Evolutionary conservation across 2,797 vertebrate genomes (phyloP).

Genomic region (Margarornis squamiger): DNA sequence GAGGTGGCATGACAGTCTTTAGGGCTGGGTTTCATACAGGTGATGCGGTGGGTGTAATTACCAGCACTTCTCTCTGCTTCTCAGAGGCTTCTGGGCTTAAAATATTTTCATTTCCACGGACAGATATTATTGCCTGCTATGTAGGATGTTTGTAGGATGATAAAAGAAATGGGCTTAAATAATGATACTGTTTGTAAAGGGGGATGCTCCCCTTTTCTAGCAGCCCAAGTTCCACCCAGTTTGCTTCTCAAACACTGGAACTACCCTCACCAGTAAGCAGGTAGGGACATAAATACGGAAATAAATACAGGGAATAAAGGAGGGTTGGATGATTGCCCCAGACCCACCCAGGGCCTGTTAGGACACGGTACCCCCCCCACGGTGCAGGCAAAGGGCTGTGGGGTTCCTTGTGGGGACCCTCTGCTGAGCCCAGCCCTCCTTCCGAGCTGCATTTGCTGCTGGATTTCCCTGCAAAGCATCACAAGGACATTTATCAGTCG

Average conservation of each 20-base stretch:
- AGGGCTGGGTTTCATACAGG: neutral
- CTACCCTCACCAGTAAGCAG: neutral
- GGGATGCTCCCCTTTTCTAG: neutral
- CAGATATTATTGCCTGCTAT: neutral
- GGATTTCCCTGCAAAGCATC: neutral
- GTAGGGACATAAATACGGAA: neutral
- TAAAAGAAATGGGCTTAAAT: neutral
- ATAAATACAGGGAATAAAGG: neutral
- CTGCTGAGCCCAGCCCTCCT: neutral
- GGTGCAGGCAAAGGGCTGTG: neutral
- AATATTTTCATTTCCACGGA: neutral
- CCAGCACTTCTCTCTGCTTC: neutral
- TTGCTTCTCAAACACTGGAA: neutral
- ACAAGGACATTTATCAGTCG: neutral
- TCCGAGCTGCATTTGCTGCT: neutral
- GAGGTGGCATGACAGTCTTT: neutral
- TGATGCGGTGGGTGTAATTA: neutral
- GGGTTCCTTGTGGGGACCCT: neutral
- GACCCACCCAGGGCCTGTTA: neutral
- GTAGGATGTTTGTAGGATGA: neutral
- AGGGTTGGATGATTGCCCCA: neutral
- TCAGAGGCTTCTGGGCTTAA: neutral
- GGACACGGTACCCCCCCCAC: rapidly evolving
- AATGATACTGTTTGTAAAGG: neutral
- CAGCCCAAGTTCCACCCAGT: neutral